Evolutionary conservation across 2,797 vertebrate species (phyloP).

Genomic region (Pipistrellus pipistrellus): DNA sequence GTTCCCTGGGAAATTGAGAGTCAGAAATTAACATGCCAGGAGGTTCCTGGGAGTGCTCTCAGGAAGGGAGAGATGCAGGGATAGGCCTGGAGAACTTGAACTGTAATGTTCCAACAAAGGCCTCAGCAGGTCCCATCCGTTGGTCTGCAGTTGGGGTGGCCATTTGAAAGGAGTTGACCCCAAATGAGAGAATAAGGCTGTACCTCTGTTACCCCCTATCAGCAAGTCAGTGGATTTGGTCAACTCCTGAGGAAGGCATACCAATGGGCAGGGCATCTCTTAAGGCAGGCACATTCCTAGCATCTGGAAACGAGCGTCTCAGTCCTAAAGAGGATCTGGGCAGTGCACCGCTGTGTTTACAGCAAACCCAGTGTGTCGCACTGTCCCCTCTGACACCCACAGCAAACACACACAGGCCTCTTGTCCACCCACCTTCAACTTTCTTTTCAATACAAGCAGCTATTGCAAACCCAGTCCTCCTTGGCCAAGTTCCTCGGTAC

Average conservation of each 20-base stretch:
- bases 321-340: background rate
- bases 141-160: background rate
- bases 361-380: fast-evolving
- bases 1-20: background rate
- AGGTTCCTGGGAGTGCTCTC: background rate
- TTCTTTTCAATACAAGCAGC: background rate
- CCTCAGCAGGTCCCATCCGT: background rate
- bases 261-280: background rate
- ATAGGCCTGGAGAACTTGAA: background rate
- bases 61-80: background rate
- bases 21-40: background rate
- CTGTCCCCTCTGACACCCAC: background rate
- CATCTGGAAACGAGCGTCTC: background rate
- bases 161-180: background rate
- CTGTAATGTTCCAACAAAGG: background rate
- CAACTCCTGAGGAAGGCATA: background rate
- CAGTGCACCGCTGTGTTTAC: background rate
- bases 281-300: background rate
- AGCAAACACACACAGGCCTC: background rate
- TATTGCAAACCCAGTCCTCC: background rate
- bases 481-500: background rate
- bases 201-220: background rate
- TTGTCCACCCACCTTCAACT: background rate
- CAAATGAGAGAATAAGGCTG: background rate
- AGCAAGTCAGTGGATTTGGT: background rate